Percentiles rank a stretch among this genome's conserved stretches.
Conservation (phyloP, 2,113 vertebrate species). For the Lamprologus sp. region DNA sequence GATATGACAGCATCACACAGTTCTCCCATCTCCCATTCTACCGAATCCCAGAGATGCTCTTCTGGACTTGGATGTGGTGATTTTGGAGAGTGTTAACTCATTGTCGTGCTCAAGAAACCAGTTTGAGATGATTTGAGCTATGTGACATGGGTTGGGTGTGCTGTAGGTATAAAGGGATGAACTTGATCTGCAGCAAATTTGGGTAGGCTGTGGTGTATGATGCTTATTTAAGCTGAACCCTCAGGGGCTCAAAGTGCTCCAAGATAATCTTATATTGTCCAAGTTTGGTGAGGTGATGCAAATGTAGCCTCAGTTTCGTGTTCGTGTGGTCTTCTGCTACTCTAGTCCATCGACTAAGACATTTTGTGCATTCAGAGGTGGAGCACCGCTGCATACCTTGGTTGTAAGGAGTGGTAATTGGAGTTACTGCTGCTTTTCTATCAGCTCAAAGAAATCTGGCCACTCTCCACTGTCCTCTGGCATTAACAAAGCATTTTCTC, state of each 20-base stretch:
- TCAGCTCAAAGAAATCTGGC: not conserved
- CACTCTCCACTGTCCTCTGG: fast-evolving
- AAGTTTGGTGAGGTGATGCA: not conserved
- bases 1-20: not conserved
- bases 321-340: not conserved
- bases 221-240: fast-evolving
- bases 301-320: fast-evolving
- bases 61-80: not conserved
- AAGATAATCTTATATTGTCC: not conserved
- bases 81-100: not conserved
- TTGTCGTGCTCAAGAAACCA: not conserved
- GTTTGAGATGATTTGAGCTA: not conserved
- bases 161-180: not conserved
- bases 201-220: not conserved
- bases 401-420: not conserved
- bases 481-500: not conserved
- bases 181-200: not conserved
- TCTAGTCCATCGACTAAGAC: not conserved
- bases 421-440: not conserved
- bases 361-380: not conserved
- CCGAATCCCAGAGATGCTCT: fast-evolving
- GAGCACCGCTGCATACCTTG: not conserved
- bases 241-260: not conserved
- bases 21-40: not conserved
- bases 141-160: not conserved